Evolutionary conservation across 2,888 invertebrate species (phyloP).

Genomic region (Calameuta filiformis): DNA sequence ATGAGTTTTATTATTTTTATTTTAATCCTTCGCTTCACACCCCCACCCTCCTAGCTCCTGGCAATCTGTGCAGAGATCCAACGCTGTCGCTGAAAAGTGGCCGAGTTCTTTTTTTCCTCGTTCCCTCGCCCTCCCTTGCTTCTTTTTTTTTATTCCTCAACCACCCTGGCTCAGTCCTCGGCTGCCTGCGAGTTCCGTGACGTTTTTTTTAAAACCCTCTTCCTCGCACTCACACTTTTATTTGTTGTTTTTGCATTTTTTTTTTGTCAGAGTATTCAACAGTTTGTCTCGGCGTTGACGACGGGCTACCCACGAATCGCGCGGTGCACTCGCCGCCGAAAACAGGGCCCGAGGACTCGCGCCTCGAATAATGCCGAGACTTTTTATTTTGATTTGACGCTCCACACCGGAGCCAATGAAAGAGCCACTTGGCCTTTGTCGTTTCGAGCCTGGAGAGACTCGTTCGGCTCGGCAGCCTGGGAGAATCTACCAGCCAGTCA

Average conservation of each 20-base stretch:
- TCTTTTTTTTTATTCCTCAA: background rate
- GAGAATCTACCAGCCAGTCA: background rate
- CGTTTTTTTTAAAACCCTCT: background rate
- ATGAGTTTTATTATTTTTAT: background rate
- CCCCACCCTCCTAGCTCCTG: background rate
- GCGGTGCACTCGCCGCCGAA: conserved; percentile 21
- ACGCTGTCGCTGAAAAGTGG: conserved; percentile 40
- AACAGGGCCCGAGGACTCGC: conserved; percentile 26
- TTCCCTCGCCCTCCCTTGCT: background rate
- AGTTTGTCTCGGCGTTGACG: conserved; percentile 40
- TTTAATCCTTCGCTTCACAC: background rate
- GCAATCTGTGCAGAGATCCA: conserved; percentile 22
- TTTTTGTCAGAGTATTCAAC: conserved; percentile 38
- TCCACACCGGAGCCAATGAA: conserved; percentile 53
- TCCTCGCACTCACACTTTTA: conserved; percentile 12
- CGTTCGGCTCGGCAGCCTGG: background rate
- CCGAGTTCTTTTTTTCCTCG: conserved; percentile 7
- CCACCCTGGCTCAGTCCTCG: background rate
- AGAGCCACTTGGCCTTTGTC: conserved; percentile 59
- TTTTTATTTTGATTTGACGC: conserved; percentile 54
- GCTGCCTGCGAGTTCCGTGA: background rate
- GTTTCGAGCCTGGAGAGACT: conserved; percentile 6
- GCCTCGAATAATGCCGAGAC: conserved; percentile 48
- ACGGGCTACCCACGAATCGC: background rate
- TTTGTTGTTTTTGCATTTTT: conserved; percentile 13